These are phyloP conservation scores for Copidosoma floridanum DNA, from an alignment of 1,140 invertebrate species.

Conservation along the genomic window DNA sequence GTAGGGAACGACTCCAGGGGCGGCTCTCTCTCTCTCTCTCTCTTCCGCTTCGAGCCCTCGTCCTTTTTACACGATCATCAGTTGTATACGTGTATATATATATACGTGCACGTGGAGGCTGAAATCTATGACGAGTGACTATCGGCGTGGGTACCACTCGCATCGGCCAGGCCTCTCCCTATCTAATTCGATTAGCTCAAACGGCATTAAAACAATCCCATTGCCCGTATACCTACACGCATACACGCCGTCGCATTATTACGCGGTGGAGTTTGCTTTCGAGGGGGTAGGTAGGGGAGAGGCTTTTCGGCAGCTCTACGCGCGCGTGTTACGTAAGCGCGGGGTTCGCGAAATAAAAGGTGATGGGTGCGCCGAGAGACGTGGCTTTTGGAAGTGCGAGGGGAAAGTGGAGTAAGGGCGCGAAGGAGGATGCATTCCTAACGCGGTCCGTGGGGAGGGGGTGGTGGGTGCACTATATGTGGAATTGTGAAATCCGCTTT, in stretches of 20 bases:
- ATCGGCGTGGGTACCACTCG: background rate
- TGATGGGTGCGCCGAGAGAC: no score
- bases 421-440: conserved; percentile 19
- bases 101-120: background rate
- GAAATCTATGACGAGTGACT: background rate
- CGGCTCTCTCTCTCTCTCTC: background rate
- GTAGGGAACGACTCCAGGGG: conserved; percentile 35
- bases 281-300: no score
- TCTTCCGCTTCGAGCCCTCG: background rate
- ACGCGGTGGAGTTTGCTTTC: conserved; percentile 21
- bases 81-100: background rate
- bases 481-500: conserved; percentile 10
- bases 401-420: background rate
- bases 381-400: no score
- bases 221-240: conserved; percentile 45
- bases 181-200: conserved; percentile 58
- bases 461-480: no score
- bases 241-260: no score
- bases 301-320: no score
- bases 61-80: no score
- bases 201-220: conserved; percentile 58
- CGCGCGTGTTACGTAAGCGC: no score
- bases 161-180: conserved; percentile 34
- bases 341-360: no score
- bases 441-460: no score